Conservation (phyloP, 2,888 invertebrate genomes). For the Ennomos quercinarius region DNA sequence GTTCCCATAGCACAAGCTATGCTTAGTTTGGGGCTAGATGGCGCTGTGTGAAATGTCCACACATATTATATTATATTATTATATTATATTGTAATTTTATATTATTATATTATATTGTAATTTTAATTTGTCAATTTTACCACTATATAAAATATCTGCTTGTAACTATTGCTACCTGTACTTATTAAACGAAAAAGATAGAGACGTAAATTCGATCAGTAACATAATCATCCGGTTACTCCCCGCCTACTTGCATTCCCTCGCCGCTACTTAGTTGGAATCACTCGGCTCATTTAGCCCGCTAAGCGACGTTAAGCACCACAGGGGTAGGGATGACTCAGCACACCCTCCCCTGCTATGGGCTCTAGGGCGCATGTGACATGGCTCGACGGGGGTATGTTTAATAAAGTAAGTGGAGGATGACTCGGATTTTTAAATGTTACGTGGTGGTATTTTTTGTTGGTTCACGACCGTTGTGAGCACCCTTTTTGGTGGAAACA, state of each 20-base stretch:
- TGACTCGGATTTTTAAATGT: constrained; percentile 26
- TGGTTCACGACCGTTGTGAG: no score
- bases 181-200: not conserved
- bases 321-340: constrained; percentile 33
- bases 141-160: no score
- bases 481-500: no score
- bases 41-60: no score
- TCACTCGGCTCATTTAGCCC: constrained; percentile 41
- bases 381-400: constrained; percentile 7
- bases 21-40: no score
- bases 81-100: no score
- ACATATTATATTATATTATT: no score
- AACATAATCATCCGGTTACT: constrained; percentile 3
- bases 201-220: not conserved
- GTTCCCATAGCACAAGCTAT: no score
- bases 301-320: constrained; percentile 34
- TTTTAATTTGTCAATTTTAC: no score
- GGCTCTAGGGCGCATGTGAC: constrained; percentile 24
- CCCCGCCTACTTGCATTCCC: constrained; percentile 30
- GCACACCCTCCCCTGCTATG: constrained; percentile 20
- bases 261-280: constrained; percentile 38
- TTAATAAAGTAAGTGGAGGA: constrained; percentile 25
- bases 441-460: no score
- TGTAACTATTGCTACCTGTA: no score
- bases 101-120: no score